Evolutionary conservation across 1,140 invertebrate genomes (phyloP).

Genomic region (Drosophila bifasciata): DNA sequence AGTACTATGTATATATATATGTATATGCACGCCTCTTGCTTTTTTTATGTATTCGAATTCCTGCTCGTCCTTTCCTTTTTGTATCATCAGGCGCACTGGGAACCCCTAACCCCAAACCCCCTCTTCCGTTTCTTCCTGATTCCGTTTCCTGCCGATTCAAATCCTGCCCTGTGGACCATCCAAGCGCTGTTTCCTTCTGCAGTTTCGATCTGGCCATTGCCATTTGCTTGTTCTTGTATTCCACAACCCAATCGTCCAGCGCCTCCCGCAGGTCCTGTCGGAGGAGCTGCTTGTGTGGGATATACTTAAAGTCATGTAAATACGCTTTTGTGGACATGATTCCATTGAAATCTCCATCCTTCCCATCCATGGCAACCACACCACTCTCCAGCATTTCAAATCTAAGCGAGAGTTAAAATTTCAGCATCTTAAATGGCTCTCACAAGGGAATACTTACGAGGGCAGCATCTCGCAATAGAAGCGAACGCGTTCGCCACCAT

Average conservation of each 20-base stretch:
- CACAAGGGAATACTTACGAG: constrained; percentile 12
- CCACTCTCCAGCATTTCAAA: constrained; percentile 47
- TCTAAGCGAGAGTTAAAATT: background rate
- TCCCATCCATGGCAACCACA: constrained; percentile 6
- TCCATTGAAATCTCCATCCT: constrained; percentile 20
- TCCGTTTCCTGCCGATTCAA: too few species aligned
- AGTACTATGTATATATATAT: too few species aligned
- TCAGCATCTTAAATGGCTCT: background rate
- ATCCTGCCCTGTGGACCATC: too few species aligned
- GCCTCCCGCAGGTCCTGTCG: constrained; percentile 3
- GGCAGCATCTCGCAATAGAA: constrained; percentile 53
- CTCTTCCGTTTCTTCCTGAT: too few species aligned
- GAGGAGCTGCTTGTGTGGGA: background rate
- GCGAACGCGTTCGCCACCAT: constrained; percentile 39
- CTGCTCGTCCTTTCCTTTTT: too few species aligned
- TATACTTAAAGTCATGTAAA: constrained; percentile 13
- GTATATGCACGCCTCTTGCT: too few species aligned
- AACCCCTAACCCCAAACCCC: too few species aligned
- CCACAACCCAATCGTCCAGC: constrained; percentile 31
- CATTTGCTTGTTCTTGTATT: constrained; percentile 7
- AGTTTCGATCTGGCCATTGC: too few species aligned
- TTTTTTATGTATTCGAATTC: too few species aligned
- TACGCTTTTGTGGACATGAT: constrained; percentile 29
- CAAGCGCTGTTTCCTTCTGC: background rate
- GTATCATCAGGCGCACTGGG: too few species aligned